A percentile compares a stretch with the other conserved stretches of the same genome.
These are phyloP conservation scores for Brachionus manjavacas DNA, from an alignment of 1,140 invertebrate species.

Conservation along the genomic window DNA sequence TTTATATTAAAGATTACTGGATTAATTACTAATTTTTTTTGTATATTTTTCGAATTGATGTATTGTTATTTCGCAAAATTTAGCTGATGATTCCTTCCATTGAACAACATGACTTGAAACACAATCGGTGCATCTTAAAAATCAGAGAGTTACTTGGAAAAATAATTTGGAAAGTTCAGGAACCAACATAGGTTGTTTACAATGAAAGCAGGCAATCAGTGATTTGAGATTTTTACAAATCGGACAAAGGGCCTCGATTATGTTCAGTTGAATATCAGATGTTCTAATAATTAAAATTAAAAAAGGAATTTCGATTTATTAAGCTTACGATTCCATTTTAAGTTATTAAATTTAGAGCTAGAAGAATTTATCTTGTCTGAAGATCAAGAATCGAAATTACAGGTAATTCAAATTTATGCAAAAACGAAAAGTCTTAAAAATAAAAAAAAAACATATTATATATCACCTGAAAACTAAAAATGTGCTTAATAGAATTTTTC, in stretches of 20 bases:
- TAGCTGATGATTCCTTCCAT: background rate
- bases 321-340: no score
- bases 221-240: background rate
- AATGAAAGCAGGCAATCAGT: conserved; percentile 22
- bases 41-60: background rate
- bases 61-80: background rate
- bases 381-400: background rate
- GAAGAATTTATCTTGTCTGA: background rate
- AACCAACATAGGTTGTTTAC: conserved; percentile 31
- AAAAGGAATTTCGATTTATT: no score
- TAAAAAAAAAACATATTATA: background rate
- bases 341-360: no score
- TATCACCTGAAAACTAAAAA: no score
- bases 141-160: background rate
- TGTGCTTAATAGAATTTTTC: no score
- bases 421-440: background rate
- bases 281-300: background rate
- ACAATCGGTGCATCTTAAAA: conserved; percentile 7
- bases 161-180: background rate
- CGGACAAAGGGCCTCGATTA: background rate
- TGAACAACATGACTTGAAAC: background rate
- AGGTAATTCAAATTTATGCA: background rate
- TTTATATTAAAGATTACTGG: no score
- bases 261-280: background rate
- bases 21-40: background rate